Conservation (phyloP, 2,888 invertebrate genomes). For the Apoda limacodes region DNA sequence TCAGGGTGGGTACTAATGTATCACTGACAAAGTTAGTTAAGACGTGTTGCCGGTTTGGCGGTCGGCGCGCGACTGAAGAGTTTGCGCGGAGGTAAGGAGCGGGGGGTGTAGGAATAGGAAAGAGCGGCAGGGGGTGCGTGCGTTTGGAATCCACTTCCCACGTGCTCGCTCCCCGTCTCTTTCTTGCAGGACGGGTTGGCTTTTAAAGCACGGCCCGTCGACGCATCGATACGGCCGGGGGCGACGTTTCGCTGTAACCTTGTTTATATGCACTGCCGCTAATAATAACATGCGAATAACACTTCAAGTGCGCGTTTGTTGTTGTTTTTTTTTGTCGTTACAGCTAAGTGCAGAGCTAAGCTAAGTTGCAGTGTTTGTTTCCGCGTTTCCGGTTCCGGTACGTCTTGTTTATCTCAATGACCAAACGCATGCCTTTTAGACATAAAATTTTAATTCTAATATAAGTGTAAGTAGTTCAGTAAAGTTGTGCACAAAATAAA, state of each 20-base stretch:
- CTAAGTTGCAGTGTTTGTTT: conserved; percentile 36
- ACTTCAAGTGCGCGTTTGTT: conserved; percentile 44
- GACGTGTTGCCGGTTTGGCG: conserved; percentile 49
- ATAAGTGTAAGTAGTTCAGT: too few species aligned
- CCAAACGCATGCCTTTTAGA: conserved; percentile 13
- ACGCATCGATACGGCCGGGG: conserved; percentile 61
- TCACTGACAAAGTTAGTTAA: conserved; percentile 26
- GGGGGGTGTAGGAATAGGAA: conserved; percentile 26
- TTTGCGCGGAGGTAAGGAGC: conserved; percentile 37
- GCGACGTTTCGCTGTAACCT: conserved; percentile 56
- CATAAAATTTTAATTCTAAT: conserved; percentile 6
- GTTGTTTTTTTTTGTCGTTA: conserved; percentile 37
- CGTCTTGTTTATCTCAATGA: conserved; percentile 36
- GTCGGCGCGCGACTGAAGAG: conserved; percentile 66
- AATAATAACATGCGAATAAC: conserved; percentile 61
- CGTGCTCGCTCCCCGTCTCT: conserved; percentile 60
- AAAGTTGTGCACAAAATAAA: too few species aligned
- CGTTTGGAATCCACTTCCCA: conserved; percentile 68
- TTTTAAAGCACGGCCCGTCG: conserved; percentile 58
- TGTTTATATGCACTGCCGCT: conserved; percentile 64
- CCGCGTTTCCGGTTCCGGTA: conserved; percentile 38
- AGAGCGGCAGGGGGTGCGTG: conserved; percentile 56
- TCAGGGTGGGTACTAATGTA: conserved; percentile 40
- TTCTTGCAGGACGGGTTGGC: conserved; percentile 64
- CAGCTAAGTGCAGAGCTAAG: conserved; percentile 34